Percentiles rank a stretch among this genome's conserved stretches.
These are phyloP conservation scores for Pycnonotus jocosus DNA, from an alignment of 2,113 vertebrate genomes.

Conservation along the genomic window DNA sequence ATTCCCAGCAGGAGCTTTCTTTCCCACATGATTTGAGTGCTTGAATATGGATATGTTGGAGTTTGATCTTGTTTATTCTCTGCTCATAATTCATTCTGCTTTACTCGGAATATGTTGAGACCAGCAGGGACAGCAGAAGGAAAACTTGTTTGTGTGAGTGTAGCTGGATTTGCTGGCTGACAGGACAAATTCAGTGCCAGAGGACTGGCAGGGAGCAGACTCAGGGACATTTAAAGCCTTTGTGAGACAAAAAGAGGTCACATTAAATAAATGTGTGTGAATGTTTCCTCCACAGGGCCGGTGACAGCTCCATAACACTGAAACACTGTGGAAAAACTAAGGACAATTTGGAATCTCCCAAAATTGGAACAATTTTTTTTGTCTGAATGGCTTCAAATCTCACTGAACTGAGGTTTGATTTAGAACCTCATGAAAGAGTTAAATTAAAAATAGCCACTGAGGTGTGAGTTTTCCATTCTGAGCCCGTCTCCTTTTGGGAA, in stretches of 20 bases:
- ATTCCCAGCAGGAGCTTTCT: neutral
- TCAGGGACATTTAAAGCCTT: neutral
- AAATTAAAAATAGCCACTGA: neutral
- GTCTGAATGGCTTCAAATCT: neutral
- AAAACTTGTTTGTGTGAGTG: neutral
- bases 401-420: neutral
- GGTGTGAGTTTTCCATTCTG: neutral
- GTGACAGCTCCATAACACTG: neutral
- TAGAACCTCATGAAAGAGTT: neutral
- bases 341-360: neutral
- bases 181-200: neutral
- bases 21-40: neutral
- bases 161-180: neutral
- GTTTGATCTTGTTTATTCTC: neutral
- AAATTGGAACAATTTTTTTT: neutral
- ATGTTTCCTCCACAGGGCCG: neutral
- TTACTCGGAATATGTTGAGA: neutral
- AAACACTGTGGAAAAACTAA: neutral
- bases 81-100: neutral
- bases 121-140: neutral
- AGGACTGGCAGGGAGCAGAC: neutral
- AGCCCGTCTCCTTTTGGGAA: neutral
- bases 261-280: accelerated
- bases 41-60: neutral
- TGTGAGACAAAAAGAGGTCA: neutral